phyloP scores from a whole-genome alignment of 2,797 vertebrate species.

The Amblyraja radiata region DNA sequence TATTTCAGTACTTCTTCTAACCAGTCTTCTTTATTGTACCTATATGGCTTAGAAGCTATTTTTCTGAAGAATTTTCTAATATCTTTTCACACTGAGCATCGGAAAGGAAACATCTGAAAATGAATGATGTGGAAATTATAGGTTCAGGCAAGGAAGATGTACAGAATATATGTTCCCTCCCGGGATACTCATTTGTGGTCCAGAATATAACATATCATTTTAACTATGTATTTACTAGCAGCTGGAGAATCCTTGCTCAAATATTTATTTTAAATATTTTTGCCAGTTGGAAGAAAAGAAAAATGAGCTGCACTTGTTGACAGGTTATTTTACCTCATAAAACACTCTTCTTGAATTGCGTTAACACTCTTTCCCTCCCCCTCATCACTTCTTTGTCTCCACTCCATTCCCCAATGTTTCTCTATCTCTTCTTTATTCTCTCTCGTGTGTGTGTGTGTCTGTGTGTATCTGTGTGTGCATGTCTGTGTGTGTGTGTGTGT shows the following conservation, averaged over 20 bases:
- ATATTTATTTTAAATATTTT: slow-evolving; percentile 26
- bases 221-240: background rate
- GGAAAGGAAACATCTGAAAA: slow-evolving; percentile 31
- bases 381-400: too few species aligned
- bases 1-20: background rate
- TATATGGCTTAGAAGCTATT: background rate
- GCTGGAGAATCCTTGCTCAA: background rate
- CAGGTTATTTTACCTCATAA: background rate
- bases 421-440: background rate
- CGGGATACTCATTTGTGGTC: background rate
- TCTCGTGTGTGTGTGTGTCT: background rate
- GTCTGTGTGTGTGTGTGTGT: too few species aligned
- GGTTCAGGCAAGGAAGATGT: slow-evolving; percentile 20
- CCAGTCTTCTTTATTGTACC: background rate
- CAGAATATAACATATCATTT: background rate
- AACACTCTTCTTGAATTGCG: background rate
- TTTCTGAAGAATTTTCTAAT: background rate
- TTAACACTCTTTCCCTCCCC: background rate
- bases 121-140: slow-evolving; percentile 17
- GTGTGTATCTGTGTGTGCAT: too few species aligned
- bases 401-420: too few species aligned
- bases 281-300: background rate
- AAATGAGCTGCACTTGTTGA: background rate
- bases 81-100: background rate
- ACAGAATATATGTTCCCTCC: background rate